These are phyloP conservation scores for Drosophila nasuta DNA, from an alignment of 1,140 invertebrate species.

Conservation along the genomic window DNA sequence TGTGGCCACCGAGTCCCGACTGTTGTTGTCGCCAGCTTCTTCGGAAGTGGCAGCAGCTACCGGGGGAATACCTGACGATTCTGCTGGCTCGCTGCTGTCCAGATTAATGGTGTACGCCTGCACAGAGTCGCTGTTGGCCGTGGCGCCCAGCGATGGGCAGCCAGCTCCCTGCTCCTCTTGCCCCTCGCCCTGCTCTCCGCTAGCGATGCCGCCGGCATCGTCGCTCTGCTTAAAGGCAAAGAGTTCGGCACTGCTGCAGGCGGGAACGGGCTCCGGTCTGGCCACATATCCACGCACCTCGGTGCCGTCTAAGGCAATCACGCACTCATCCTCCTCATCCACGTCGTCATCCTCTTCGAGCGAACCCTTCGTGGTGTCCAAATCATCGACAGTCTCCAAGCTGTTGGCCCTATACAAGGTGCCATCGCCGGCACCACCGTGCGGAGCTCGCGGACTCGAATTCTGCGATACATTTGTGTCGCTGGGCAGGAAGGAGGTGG, in stretches of 20 bases:
- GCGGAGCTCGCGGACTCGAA: slow-evolving; percentile 48
- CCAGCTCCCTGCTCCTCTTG: not conserved
- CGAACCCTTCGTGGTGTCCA: slow-evolving; percentile 70
- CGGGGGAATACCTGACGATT: not conserved
- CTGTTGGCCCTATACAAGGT: slow-evolving; percentile 67
- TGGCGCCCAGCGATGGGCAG: slow-evolving; percentile 55
- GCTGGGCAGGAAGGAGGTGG: slow-evolving; percentile 66
- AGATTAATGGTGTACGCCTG: slow-evolving; percentile 52
- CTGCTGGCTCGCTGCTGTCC: slow-evolving; percentile 42
- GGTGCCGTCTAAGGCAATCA: slow-evolving; percentile 66
- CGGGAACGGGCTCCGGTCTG: slow-evolving; percentile 28
- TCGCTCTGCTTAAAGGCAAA: slow-evolving; percentile 57
- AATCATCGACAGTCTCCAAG: slow-evolving; percentile 63
- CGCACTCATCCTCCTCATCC: slow-evolving; percentile 61
- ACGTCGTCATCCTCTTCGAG: slow-evolving; percentile 62
- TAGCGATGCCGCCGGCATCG: slow-evolving; percentile 16
- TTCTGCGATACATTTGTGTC: slow-evolving; percentile 68
- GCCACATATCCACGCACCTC: slow-evolving; percentile 70
- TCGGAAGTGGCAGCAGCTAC: not conserved
- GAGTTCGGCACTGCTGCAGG: slow-evolving; percentile 62
- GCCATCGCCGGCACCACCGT: slow-evolving; percentile 21
- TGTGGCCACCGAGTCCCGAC: slow-evolving; percentile 31
- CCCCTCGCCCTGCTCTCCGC: not conserved
- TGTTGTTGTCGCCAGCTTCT: slow-evolving; percentile 4
- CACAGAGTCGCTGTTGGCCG: slow-evolving; percentile 63